These are phyloP conservation scores for Acanthisitta chloris DNA, from an alignment of 2,113 vertebrate genomes.

Conservation along the genomic window DNA sequence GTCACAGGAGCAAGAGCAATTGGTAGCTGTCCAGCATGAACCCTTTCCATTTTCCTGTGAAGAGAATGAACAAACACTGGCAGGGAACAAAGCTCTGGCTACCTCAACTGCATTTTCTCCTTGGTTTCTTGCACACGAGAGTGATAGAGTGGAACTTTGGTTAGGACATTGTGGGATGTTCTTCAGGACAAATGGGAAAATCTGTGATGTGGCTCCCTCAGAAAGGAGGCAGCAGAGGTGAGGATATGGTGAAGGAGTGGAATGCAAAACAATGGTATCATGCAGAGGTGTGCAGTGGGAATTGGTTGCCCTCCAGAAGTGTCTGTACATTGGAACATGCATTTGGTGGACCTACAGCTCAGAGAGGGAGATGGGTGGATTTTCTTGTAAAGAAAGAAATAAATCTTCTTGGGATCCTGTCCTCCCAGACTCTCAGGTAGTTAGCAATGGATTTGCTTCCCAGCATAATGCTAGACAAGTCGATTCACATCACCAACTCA, in stretches of 20 bases:
- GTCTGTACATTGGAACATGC: fast-evolving
- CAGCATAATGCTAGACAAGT: background rate
- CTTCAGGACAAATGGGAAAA: background rate
- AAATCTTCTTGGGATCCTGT: background rate
- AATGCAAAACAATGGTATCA: background rate
- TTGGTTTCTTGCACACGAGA: background rate
- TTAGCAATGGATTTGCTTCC: background rate
- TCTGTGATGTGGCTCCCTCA: background rate
- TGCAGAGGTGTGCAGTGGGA: background rate
- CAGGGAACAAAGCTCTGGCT: background rate
- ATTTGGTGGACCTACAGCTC: background rate
- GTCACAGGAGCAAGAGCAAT: background rate
- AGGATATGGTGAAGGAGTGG: background rate
- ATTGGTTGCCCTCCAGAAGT: background rate
- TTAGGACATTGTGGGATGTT: background rate
- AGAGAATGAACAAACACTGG: background rate
- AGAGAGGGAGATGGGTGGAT: background rate
- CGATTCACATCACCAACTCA: background rate
- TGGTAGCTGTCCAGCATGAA: background rate
- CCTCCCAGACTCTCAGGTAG: background rate
- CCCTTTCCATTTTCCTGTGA: background rate
- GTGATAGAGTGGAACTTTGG: background rate
- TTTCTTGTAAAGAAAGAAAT: background rate
- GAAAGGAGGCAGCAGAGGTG: background rate
- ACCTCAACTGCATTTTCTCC: background rate